Evolutionary conservation across 2,797 vertebrate species (phyloP), one percentile per base, ranked within the genome.

Genomic region (Lepus townsendii): DNA sequence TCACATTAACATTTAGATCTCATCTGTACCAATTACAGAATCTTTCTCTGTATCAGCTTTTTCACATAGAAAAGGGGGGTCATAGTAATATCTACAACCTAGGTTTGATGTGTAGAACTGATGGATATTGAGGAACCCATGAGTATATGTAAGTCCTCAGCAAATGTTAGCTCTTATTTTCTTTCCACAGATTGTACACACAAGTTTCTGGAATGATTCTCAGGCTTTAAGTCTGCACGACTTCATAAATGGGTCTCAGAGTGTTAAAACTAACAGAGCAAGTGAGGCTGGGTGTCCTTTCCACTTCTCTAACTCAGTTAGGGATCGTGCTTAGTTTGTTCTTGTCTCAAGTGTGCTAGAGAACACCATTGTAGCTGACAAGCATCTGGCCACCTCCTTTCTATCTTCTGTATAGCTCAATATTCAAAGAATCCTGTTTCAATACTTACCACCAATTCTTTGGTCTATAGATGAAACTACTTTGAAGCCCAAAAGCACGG

Each of bases 101-200:
- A n/a, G 7, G 11, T 16, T 50, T 92, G 38, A 73, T n/a, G 7
- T 42, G 24, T 75, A 2, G 35, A 80, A 50, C 11, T 75, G 68
- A 68, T 78, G 22, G 42, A 69, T 57, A 19, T 35, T 32, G 75
- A 80, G 14, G 50, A 32, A 22, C 35, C 27, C 30, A 52, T 47
- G 42, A 47, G 42, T 38, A 42, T 8, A 38, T 57, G 54, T 11
- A 84, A 71, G 47, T 42, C 54, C 57, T 63, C 17, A 5, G 20
- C 22, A 92, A 82, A 90, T 71, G n/a, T 60, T 69, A 62, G 3
- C 69, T 93, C 32, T 84, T 84, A 54, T 52, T 76, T 50, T 76
- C 27, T 93, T 63, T 95, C 2, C n/a, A 75, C 86, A 82, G 11
- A 80, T 30, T 52, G 22, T 85, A 5, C 11, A 82, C 22, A 47